A percentile compares a stretch with the other conserved stretches of the same genome.
Evolutionary conservation across 2,888 invertebrate species (phyloP).

Genomic region (Andrena flavipes): DNA sequence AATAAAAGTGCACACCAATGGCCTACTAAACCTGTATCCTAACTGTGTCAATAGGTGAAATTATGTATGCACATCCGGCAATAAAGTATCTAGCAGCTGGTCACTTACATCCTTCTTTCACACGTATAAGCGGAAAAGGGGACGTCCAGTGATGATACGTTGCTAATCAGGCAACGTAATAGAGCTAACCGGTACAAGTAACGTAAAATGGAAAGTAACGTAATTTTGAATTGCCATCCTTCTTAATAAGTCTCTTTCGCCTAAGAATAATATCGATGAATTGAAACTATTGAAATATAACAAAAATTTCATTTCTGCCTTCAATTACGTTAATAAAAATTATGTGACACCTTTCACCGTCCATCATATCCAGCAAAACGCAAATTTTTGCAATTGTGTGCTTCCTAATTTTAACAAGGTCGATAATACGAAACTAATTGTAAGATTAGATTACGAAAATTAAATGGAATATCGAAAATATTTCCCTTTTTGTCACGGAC

Average conservation of each 20-base stretch:
- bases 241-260: not conserved
- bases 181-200: conserved; percentile 44
- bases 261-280: not conserved
- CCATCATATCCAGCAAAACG: too few species aligned
- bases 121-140: conserved; percentile 65
- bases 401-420: too few species aligned
- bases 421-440: too few species aligned
- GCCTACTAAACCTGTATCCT: conserved; percentile 58
- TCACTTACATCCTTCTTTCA: conserved; percentile 61
- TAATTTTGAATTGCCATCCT: conserved; percentile 47
- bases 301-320: too few species aligned
- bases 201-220: conserved; percentile 76
- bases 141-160: conserved; percentile 55
- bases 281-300: not conserved
- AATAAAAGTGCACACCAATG: conserved; percentile 17
- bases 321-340: too few species aligned
- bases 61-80: conserved; percentile 58
- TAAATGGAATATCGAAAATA: not conserved
- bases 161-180: conserved; percentile 28
- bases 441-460: not conserved
- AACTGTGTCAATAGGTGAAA: conserved; percentile 63
- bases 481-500: not conserved
- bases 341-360: too few species aligned
- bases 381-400: too few species aligned
- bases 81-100: conserved; percentile 37